phyloP scores from a whole-genome alignment of 2,797 vertebrate genomes.

The Sebastes kiyomatsui region DNA sequence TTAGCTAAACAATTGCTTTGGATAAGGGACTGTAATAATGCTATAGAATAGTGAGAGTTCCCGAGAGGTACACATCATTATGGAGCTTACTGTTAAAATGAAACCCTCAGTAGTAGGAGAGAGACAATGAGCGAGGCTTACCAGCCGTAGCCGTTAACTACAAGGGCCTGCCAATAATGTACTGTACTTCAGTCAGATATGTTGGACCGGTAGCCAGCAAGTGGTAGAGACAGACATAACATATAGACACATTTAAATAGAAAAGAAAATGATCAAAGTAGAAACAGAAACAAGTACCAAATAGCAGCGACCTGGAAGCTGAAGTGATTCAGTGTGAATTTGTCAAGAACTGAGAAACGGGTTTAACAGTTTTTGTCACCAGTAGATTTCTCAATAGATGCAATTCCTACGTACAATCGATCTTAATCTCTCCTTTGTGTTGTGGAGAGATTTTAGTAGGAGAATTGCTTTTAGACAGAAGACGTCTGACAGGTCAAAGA shows the following conservation, averaged over 20 bases:
- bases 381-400: neutral
- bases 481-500: constrained; percentile 38
- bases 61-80: neutral
- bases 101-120: neutral
- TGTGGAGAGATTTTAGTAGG: constrained; percentile 26
- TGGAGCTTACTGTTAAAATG: neutral
- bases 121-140: neutral
- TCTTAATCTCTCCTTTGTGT: constrained; percentile 7
- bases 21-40: neutral
- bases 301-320: neutral
- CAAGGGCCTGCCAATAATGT: neutral
- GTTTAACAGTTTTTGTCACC: neutral
- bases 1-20: neutral
- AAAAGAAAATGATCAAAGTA: neutral
- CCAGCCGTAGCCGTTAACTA: neutral
- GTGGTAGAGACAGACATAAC: neutral
- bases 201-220: neutral
- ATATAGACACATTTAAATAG: neutral
- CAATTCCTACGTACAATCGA: neutral
- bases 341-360: neutral
- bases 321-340: neutral
- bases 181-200: neutral
- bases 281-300: neutral
- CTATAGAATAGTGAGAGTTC: neutral
- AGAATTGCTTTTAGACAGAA: constrained; percentile 33